Evolutionary conservation across 1,140 invertebrate species (phyloP).

Genomic region (Drosophila dunni): DNA sequence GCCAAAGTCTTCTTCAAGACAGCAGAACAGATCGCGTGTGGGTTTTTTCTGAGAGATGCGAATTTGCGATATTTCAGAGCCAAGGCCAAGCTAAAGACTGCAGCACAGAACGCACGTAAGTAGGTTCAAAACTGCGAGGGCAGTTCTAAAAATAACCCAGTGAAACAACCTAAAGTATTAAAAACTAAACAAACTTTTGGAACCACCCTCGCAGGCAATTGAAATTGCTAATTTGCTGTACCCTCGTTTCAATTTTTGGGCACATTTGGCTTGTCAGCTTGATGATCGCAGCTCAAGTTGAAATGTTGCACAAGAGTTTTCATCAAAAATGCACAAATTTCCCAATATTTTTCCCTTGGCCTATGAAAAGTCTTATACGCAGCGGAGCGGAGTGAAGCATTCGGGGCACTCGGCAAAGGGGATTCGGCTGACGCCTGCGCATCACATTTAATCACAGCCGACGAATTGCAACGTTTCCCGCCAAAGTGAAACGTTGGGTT

Average conservation of each 20-base stretch:
- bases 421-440: constrained; percentile 62
- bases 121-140: neutral
- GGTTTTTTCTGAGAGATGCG: neutral
- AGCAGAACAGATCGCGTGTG: constrained; percentile 4
- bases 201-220: constrained; percentile 13
- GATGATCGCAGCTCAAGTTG: neutral
- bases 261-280: neutral
- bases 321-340: constrained; percentile 11
- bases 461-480: constrained; percentile 80
- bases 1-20: neutral
- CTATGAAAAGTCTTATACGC: constrained; percentile 35
- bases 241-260: neutral
- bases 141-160: neutral
- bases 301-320: neutral
- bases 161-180: too few species aligned
- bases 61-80: constrained; percentile 2
- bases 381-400: neutral
- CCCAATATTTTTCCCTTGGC: constrained; percentile 27
- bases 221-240: constrained; percentile 9
- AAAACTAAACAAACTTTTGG: neutral
- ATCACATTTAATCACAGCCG: constrained; percentile 23
- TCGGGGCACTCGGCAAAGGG: constrained; percentile 2
- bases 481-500: constrained; percentile 39
- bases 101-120: neutral
- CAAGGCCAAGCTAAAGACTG: constrained; percentile 8